Evolutionary conservation across 2,888 invertebrate genomes (phyloP), one percentile per base, ranked within the genome.

Genomic region (Drosophila subquinaria): DNA sequence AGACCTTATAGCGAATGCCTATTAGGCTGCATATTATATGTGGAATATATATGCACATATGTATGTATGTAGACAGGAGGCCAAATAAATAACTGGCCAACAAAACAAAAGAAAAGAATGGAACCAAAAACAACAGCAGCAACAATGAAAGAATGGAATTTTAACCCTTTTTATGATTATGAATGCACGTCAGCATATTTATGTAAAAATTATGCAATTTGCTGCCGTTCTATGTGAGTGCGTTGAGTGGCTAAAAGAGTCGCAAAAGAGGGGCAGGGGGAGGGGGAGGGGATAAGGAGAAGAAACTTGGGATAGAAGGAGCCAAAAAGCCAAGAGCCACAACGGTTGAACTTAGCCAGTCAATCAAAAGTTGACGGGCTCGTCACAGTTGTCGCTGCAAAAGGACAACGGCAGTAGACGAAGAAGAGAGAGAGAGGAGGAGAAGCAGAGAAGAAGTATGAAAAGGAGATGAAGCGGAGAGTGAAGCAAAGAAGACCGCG

Each of bases 141-240:
- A 64, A 67, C 69, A 56, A 38, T 43, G 47, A 23, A 65, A 53
- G 43, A 52, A 61, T 47, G 47, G 86, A 87, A 74, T 74, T 84
- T 74, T 77, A 89, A 82, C 88, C 90, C 86, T 89, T 89, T 82
- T 76, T 89, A 82, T 73, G 88, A 89, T 87, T 87, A 86, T 87
- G 88, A 89, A 89, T 87, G 86, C 86, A 83, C 86, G 88, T 81
- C 88, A 81, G 88, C 90, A 88, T 89, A 87, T 87, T 87, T 87
- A 87, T 87, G 86, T 89, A 89, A 87, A 87, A 87, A 87, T 88
- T 87, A 87, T 87, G 90, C 86, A 87, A 89, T 87, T 87, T 88
- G 86, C 86, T 87, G 89, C 89, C 89, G 86, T 84, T 88, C 83
- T 84, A 84, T 89, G 79, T 69, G 66, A 82, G 83, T 88, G 86